Percentiles rank a stretch among this genome's conserved stretches.
Conservation (phyloP, 2,113 vertebrate genomes). For the Calidris pugnax region DNA sequence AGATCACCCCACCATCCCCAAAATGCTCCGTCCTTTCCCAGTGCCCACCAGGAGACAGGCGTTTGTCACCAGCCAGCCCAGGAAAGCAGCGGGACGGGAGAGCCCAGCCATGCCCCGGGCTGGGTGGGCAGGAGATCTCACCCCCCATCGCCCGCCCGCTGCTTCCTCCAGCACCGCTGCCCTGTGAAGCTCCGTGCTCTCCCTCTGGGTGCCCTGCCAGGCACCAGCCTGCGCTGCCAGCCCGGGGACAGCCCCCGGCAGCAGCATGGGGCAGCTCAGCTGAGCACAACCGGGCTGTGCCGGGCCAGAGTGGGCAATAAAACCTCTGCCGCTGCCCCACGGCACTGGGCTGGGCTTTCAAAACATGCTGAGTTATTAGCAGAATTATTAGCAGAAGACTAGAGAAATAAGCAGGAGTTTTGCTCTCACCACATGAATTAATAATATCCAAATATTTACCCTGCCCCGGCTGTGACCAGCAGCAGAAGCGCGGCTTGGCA, state of each 20-base stretch:
- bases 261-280: accelerated
- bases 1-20: neutral
- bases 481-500: neutral
- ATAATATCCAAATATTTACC: neutral
- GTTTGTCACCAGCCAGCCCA: neutral
- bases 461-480: neutral
- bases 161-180: neutral
- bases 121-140: neutral
- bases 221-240: accelerated
- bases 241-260: neutral
- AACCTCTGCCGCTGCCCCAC: neutral
- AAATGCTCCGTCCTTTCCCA: neutral
- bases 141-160: neutral
- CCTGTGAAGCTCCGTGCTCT: neutral
- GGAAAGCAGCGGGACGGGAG: neutral
- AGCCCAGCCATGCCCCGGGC: neutral
- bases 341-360: neutral
- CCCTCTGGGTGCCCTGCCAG: neutral
- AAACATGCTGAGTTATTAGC: neutral
- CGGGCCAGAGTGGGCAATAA: neutral
- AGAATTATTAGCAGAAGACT: neutral
- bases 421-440: neutral
- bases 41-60: neutral
- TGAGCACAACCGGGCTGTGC: too few relatives aligned
- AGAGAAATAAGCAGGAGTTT: neutral